A percentile compares a stretch with the other conserved stretches of the same genome.
phyloP scores from a whole-genome alignment of 2,797 vertebrate species.

The Semaprochilodus insignis region DNA sequence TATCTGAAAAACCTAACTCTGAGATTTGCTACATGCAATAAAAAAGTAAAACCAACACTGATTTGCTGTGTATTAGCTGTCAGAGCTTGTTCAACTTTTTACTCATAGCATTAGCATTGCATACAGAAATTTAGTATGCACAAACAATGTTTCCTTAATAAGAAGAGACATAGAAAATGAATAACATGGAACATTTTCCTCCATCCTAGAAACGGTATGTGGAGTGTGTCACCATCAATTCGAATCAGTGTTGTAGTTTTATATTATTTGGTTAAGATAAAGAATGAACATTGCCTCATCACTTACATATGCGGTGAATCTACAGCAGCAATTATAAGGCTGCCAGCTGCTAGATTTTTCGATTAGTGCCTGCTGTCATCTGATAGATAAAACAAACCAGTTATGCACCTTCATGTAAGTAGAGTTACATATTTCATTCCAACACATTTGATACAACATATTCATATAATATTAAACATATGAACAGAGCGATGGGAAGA shows the following conservation, averaged over 20 bases:
- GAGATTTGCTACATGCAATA: too few species aligned
- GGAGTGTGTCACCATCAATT: too few species aligned
- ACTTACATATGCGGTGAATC: not conserved
- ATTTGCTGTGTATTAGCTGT: not conserved
- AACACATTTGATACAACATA: not conserved
- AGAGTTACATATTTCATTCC: not conserved
- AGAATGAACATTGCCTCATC: not conserved
- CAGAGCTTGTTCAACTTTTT: too few species aligned
- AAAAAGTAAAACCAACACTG: not conserved
- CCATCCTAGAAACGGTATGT: not conserved
- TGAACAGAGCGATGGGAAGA: not conserved
- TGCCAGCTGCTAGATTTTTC: not conserved
- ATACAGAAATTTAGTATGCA: not conserved
- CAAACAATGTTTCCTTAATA: not conserved
- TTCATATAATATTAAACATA: not conserved
- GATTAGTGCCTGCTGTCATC: not conserved
- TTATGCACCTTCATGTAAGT: not conserved
- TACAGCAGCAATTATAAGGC: not conserved
- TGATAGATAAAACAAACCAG: not conserved
- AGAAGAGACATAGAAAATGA: not conserved
- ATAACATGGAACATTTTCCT: not conserved
- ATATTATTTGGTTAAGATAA: not conserved
- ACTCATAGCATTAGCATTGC: not conserved
- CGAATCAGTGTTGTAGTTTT: too few species aligned
- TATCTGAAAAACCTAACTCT: too few species aligned